Evolutionary conservation across 2,113 vertebrate genomes (phyloP).

Genomic region (Smithornis capensis): DNA sequence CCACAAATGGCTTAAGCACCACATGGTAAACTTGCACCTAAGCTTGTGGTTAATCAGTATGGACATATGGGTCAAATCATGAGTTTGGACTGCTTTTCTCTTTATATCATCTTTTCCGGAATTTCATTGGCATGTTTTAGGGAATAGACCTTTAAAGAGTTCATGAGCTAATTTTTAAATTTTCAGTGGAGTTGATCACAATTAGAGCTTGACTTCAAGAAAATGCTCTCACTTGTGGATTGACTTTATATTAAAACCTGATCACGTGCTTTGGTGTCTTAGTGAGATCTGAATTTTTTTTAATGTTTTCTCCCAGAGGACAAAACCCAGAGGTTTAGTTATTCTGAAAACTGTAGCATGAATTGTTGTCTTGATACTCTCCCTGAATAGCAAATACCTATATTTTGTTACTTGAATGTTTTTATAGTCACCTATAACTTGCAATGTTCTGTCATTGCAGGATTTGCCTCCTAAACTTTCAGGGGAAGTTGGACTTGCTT

Average conservation of each 20-base stretch:
- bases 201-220: neutral
- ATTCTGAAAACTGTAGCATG: neutral
- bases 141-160: neutral
- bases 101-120: neutral
- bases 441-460: neutral
- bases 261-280: neutral
- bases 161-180: neutral
- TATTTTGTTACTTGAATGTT: conserved; percentile 25
- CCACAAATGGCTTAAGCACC: neutral
- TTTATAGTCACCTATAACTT: neutral
- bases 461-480: conserved; percentile 39
- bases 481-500: conserved; percentile 13
- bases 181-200: neutral
- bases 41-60: neutral
- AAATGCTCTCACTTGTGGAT: neutral
- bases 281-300: neutral
- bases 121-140: neutral
- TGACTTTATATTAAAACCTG: neutral
- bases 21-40: neutral
- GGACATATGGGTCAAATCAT: neutral
- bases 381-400: conserved; percentile 12
- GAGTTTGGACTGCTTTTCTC: neutral
- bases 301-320: neutral
- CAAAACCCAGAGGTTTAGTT: neutral
- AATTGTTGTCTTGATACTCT: conserved; percentile 2